These are phyloP conservation scores for Stegophylla sp. DNA, from an alignment of 2,888 invertebrate genomes.

Conservation along the genomic window DNA sequence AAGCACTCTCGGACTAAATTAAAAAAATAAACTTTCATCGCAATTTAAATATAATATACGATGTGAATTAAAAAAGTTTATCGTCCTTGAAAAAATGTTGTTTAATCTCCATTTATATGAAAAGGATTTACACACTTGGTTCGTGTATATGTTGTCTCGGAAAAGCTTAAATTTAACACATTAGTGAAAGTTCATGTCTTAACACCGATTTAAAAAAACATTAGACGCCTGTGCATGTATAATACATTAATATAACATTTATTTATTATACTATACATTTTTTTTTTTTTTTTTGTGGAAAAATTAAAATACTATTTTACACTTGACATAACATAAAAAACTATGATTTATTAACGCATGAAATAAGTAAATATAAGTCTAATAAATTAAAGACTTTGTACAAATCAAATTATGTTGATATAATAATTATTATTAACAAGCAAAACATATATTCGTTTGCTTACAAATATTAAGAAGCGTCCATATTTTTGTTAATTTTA, in stretches of 20 bases:
- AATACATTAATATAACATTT: slow-evolving; percentile 11
- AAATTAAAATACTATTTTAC: slow-evolving; percentile 10
- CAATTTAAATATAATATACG: slow-evolving; percentile 37
- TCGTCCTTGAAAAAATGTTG: slow-evolving; percentile 31
- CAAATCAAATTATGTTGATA: slow-evolving; percentile 21
- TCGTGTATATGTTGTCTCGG: neutral
- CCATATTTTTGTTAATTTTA: neutral
- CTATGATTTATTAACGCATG: slow-evolving; percentile 20
- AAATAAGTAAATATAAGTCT: slow-evolving; percentile 5
- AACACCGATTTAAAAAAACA: neutral
- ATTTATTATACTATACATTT: slow-evolving; percentile 31
- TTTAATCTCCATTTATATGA: slow-evolving; percentile 27
- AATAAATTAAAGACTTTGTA: slow-evolving; percentile 19
- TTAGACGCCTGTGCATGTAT: neutral
- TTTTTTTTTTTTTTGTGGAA: neutral
- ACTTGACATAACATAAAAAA: slow-evolving; percentile 11
- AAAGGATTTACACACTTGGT: slow-evolving; percentile 32
- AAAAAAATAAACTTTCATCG: slow-evolving; percentile 27
- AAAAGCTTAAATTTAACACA: slow-evolving; percentile 4
- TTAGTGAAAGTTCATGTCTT: slow-evolving; percentile 14
- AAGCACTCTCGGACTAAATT: slow-evolving; percentile 36
- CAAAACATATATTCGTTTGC: neutral
- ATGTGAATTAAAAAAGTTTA: slow-evolving; percentile 35
- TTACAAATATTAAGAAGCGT: slow-evolving; percentile 1
- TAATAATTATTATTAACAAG: neutral